These are phyloP conservation scores for Argyresthia goedartella DNA, from an alignment of 2,888 invertebrate species.

Conservation along the genomic window DNA sequence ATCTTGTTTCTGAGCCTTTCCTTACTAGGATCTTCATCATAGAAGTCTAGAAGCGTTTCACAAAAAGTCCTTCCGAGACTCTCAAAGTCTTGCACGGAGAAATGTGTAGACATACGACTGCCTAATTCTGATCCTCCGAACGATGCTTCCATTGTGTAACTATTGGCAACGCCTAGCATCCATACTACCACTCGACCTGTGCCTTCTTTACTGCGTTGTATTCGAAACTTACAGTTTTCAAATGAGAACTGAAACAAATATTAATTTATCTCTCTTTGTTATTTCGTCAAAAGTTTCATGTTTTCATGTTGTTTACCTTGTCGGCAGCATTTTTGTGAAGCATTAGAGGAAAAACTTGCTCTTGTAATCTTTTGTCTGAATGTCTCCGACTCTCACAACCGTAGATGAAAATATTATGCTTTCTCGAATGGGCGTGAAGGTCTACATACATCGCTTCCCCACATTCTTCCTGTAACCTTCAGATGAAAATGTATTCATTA, in stretches of 20 bases:
- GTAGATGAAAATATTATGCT: conserved; percentile 96
- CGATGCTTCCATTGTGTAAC: conserved; percentile 96
- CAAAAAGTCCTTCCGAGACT: conserved; percentile 91
- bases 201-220: conserved; percentile 94
- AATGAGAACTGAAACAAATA: conserved; percentile 83
- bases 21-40: conserved; percentile 87
- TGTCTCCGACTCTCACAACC: conserved; percentile 92
- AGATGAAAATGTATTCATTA: conserved; percentile 7
- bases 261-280: no score
- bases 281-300: no score
- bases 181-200: conserved; percentile 95
- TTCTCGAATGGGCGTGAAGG: conserved; percentile 94
- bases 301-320: conserved; percentile 67
- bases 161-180: conserved; percentile 95
- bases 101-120: conserved; percentile 86
- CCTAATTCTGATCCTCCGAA: conserved; percentile 92
- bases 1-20: conserved; percentile 85
- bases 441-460: conserved; percentile 93
- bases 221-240: conserved; percentile 93
- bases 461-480: conserved; percentile 88
- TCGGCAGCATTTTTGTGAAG: conserved; percentile 92
- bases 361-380: conserved; percentile 83
- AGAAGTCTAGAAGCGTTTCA: conserved; percentile 92
- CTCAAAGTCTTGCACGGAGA: conserved; percentile 75
- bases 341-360: conserved; percentile 96